Evolutionary conservation across 2,888 invertebrate genomes (phyloP).

Genomic region (Drymonia ruficornis): DNA sequence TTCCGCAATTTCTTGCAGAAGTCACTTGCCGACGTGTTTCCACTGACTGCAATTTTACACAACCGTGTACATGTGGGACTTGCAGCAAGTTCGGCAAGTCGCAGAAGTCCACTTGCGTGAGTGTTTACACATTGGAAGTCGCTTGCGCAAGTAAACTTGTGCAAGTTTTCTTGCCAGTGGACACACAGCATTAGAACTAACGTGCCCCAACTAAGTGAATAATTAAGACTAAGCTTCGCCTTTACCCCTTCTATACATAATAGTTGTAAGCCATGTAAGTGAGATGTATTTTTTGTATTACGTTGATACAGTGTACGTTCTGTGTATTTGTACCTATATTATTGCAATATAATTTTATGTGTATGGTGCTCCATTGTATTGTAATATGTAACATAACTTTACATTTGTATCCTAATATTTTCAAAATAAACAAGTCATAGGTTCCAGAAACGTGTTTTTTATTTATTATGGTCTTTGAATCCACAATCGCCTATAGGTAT

Average conservation of each 20-base stretch:
- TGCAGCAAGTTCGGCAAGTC: too few relatives aligned
- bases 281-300: constrained; percentile 62
- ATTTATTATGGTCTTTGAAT: constrained; percentile 13
- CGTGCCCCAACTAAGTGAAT: constrained; percentile 53
- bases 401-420: constrained; percentile 79
- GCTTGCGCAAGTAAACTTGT: too few relatives aligned
- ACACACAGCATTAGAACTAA: too few relatives aligned
- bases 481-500: too few relatives aligned
- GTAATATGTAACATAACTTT: constrained; percentile 66
- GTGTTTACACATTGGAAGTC: too few relatives aligned
- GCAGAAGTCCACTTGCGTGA: too few relatives aligned
- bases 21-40: too few relatives aligned
- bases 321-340: constrained; percentile 49
- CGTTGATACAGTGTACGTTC: constrained; percentile 42
- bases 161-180: too few relatives aligned
- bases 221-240: constrained; percentile 69
- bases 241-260: constrained; percentile 66
- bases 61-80: too few relatives aligned
- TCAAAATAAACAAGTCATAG: constrained; percentile 77
- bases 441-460: constrained; percentile 46
- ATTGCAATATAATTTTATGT: constrained; percentile 72
- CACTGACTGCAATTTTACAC: too few relatives aligned
- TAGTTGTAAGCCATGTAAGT: constrained; percentile 52
- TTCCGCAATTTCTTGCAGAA: too few relatives aligned
- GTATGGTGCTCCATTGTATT: constrained; percentile 79